These are phyloP conservation scores for Epistrophe eligans DNA, from an alignment of 2,888 invertebrate genomes.

Conservation along the genomic window DNA sequence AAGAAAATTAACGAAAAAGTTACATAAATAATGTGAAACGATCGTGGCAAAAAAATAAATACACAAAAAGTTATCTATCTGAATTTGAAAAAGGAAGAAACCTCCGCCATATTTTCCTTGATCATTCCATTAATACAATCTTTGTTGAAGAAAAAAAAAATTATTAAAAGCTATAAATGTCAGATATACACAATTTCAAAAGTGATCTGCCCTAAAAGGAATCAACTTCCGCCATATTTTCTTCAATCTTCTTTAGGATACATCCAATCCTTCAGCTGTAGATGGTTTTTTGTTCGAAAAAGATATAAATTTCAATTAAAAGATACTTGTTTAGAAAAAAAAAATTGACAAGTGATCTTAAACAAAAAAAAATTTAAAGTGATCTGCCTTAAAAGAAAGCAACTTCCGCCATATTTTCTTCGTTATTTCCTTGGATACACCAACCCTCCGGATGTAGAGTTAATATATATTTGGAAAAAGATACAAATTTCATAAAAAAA, in stretches of 20 bases:
- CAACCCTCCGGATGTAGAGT: slow-evolving; percentile 15
- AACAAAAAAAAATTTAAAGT: slow-evolving; percentile 40
- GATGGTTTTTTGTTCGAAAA: neutral
- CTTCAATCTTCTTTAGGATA: slow-evolving; percentile 34
- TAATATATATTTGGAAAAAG: slow-evolving; percentile 7
- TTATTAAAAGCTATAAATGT: neutral
- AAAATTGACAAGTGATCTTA: slow-evolving; percentile 24
- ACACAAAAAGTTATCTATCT: slow-evolving; percentile 9
- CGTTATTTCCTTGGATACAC: slow-evolving; percentile 43
- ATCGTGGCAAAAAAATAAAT: slow-evolving; percentile 23
- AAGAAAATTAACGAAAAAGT: neutral
- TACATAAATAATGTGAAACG: slow-evolving; percentile 11
- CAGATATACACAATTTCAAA: slow-evolving; percentile 27
- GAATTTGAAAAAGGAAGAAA: slow-evolving; percentile 47
- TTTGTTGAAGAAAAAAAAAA: neutral
- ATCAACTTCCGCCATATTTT: slow-evolving; percentile 73
- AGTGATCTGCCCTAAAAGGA: slow-evolving; percentile 70
- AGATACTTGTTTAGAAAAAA: neutral
- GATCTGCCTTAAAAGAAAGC: slow-evolving; percentile 69
- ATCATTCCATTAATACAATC: slow-evolving; percentile 34
- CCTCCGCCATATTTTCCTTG: slow-evolving; percentile 66
- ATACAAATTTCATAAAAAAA: slow-evolving; percentile 26
- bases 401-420: slow-evolving; percentile 72
- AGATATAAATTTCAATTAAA: slow-evolving; percentile 42
- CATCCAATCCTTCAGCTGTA: neutral